Conservation (phyloP, 2,797 vertebrate genomes). For the Takifugu rubripes region DNA sequence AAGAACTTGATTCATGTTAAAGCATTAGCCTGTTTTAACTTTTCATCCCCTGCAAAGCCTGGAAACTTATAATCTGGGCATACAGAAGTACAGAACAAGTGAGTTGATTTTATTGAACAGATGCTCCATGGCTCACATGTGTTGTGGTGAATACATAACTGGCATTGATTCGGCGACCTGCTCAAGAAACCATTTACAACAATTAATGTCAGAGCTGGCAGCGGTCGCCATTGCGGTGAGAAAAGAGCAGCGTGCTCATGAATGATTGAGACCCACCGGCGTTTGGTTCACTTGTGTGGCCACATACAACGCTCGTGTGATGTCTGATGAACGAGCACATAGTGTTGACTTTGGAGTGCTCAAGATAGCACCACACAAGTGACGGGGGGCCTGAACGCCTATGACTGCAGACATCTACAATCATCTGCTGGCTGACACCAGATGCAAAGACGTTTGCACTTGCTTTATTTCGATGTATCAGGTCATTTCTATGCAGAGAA, state of each 20-base stretch:
- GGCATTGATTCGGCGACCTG: constrained; percentile 20
- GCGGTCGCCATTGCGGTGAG: constrained; percentile 34
- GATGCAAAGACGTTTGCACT: too few species aligned
- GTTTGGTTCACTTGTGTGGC: constrained; percentile 22
- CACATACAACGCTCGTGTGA: constrained; percentile 28
- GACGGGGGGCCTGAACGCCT: too few species aligned
- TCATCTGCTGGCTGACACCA: too few species aligned
- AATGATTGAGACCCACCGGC: constrained; percentile 44
- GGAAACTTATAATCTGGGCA: constrained; percentile 1
- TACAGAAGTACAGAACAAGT: not conserved
- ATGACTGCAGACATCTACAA: too few species aligned
- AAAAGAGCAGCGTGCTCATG: constrained; percentile 32
- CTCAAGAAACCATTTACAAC: constrained; percentile 37
- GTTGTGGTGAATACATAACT: not conserved
- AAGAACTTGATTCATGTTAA: too few species aligned
- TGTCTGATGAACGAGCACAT: not conserved
- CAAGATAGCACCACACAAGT: too few species aligned
- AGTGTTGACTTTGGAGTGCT: not conserved
- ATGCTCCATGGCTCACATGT: constrained; percentile 8
- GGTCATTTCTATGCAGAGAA: too few species aligned
- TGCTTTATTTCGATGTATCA: too few species aligned
- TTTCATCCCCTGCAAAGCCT: not conserved
- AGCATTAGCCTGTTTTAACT: too few species aligned
- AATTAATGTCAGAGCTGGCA: constrained; percentile 32
- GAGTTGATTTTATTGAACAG: constrained; percentile 8